Evolutionary conservation across 2,113 vertebrate genomes (phyloP).

Genomic region (Pterocles orientalis): DNA sequence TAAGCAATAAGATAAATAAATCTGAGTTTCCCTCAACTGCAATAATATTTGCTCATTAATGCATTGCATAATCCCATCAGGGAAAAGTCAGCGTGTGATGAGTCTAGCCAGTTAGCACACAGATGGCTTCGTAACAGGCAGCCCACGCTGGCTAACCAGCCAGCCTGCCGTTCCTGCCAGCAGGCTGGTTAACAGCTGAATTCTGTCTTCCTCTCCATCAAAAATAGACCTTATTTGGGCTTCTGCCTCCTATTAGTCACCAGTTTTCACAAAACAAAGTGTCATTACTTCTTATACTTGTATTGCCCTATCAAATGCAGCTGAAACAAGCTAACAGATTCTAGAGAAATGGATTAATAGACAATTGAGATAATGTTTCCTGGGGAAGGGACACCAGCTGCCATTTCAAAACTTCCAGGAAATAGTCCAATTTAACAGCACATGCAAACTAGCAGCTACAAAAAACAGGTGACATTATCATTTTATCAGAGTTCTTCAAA

Average conservation of each 20-base stretch:
- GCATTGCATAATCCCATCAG: neutral
- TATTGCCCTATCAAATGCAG: neutral
- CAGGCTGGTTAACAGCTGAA: conserved; percentile 19
- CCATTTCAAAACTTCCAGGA: neutral
- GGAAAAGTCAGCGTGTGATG: neutral
- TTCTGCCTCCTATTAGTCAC: conserved; percentile 31
- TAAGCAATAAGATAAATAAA: neutral
- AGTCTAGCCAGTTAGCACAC: neutral
- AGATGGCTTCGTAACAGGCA: neutral
- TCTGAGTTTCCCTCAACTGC: neutral
- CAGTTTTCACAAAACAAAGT: conserved; percentile 33
- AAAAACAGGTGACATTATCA: neutral
- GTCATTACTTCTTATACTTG: neutral
- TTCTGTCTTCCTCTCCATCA: conserved; percentile 12
- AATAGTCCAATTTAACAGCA: neutral
- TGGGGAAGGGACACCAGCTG: neutral
- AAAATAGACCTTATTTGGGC: conserved; percentile 40
- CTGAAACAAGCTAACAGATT: neutral
- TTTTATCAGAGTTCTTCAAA: neutral
- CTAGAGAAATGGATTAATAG: neutral
- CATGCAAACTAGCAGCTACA: neutral
- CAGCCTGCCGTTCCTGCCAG: neutral
- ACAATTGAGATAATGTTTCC: neutral
- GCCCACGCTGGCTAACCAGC: neutral
- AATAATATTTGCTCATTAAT: neutral